Evolutionary conservation across 2,797 vertebrate species (phyloP).

Genomic region (Hydrocynus forskahlii): DNA sequence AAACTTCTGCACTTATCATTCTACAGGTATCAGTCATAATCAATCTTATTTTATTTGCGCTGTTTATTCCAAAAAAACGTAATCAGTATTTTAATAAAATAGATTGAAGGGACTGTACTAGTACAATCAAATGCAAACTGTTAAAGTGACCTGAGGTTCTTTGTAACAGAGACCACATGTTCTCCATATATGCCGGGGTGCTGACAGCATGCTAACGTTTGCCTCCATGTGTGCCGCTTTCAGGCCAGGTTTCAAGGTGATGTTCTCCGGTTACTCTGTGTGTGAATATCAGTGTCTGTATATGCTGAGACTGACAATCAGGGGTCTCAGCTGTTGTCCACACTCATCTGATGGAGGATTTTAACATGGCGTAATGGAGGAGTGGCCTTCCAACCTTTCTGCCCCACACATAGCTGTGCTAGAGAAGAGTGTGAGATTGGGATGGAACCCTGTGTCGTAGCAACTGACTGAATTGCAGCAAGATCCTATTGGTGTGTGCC

Average conservation of each 20-base stretch:
- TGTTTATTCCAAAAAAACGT: not conserved
- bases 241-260: constrained; percentile 61
- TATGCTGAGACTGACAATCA: constrained; percentile 21
- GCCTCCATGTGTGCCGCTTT: constrained; percentile 60
- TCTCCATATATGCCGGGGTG: constrained; percentile 17
- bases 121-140: not conserved
- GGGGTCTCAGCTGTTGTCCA: constrained; percentile 55
- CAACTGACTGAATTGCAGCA: not conserved
- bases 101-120: not conserved
- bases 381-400: not conserved
- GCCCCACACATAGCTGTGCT: not conserved
- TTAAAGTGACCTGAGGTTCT: not conserved
- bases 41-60: not conserved
- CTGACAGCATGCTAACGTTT: constrained; percentile 67
- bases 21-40: not conserved
- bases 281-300: constrained; percentile 9
- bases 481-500: not conserved
- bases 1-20: not conserved
- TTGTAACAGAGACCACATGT: not conserved
- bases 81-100: not conserved
- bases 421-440: not conserved
- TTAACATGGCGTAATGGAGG: not conserved
- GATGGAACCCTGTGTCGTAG: not conserved
- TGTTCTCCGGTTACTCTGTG: constrained; percentile 59
- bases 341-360: constrained; percentile 42